Evolutionary conservation across 37 sponge, comb jelly and placozoan genomes (phyloP).

Genomic region (Axinella damicornis): DNA sequence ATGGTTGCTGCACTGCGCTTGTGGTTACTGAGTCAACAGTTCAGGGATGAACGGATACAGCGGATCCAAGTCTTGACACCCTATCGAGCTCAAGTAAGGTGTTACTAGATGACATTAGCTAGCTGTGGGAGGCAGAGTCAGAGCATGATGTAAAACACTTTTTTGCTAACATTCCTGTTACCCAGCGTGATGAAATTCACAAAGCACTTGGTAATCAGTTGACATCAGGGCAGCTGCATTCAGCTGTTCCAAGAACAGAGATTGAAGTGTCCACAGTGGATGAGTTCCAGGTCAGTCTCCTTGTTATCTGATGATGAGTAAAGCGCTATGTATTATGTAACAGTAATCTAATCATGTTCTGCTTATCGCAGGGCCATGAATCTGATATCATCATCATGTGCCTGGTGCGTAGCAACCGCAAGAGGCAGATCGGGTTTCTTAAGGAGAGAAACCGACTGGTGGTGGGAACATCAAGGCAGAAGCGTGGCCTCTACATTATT

Average conservation of each 20-base stretch:
- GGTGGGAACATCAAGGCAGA: conserved; percentile 47
- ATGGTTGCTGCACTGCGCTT: conserved; percentile 38
- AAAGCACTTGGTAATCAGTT: conserved; percentile 21
- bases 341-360: conserved; percentile 25
- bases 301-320: background rate
- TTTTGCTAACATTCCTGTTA: no score
- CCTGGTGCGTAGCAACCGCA: conserved; percentile 39
- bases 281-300: conserved; percentile 29
- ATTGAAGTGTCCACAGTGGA: conserved; percentile 42
- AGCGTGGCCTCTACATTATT: conserved; percentile 45
- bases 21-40: conserved; percentile 32
- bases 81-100: conserved; percentile 44
- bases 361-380: conserved; percentile 63
- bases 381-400: conserved; percentile 50
- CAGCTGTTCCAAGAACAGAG: background rate
- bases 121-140: no score
- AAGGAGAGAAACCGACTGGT: conserved; percentile 27
- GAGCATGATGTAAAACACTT: no score
- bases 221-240: background rate
- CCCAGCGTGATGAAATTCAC: conserved; percentile 19
- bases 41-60: no score
- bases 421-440: conserved; percentile 37
- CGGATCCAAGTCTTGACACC: conserved; percentile 39
- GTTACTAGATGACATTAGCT: no score
- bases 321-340: background rate